These are phyloP conservation scores for Crossocerus cetratus DNA, from an alignment of 2,888 invertebrate genomes.

Conservation along the genomic window DNA sequence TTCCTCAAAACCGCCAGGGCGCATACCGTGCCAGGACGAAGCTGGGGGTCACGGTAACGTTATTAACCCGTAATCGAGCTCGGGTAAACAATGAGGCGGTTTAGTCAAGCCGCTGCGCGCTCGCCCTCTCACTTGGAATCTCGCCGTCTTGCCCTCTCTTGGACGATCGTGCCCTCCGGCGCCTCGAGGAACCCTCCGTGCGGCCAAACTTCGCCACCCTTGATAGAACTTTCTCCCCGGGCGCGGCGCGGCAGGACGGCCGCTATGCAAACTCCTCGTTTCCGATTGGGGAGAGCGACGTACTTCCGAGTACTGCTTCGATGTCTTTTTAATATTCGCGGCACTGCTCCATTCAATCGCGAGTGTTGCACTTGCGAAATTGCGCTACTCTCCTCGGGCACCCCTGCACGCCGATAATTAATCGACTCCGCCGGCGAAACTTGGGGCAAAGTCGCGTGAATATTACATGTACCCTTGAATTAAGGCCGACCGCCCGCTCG, in stretches of 20 bases:
- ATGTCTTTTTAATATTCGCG: slow-evolving; percentile 34
- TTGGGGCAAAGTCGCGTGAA: too few species aligned
- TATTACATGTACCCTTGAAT: too few species aligned
- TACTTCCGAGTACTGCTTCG: slow-evolving; percentile 21
- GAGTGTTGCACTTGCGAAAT: too few species aligned
- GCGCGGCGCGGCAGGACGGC: not conserved
- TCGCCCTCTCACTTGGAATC: not conserved
- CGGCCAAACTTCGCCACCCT: slow-evolving; percentile 54
- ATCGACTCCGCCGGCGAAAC: too few species aligned
- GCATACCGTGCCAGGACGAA: slow-evolving; percentile 31
- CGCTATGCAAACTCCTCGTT: slow-evolving; percentile 54
- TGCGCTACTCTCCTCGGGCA: not conserved
- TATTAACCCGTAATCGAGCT: slow-evolving; percentile 66
- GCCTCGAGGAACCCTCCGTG: slow-evolving; percentile 30
- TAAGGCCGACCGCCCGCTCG: too few species aligned
- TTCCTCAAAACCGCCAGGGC: slow-evolving; percentile 56
- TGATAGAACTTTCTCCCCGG: slow-evolving; percentile 39
- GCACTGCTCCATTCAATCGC: too few species aligned
- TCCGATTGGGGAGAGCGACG: slow-evolving; percentile 35
- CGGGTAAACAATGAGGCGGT: slow-evolving; percentile 59
- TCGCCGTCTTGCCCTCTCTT: not conserved
- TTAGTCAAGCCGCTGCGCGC: slow-evolving; percentile 32
- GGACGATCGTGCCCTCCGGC: slow-evolving; percentile 42
- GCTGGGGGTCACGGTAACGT: slow-evolving; percentile 56
- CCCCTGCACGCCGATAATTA: not conserved